Evolutionary conservation across 2,113 vertebrate genomes (phyloP).

Genomic region (Ictidomys tridecemlineatus): DNA sequence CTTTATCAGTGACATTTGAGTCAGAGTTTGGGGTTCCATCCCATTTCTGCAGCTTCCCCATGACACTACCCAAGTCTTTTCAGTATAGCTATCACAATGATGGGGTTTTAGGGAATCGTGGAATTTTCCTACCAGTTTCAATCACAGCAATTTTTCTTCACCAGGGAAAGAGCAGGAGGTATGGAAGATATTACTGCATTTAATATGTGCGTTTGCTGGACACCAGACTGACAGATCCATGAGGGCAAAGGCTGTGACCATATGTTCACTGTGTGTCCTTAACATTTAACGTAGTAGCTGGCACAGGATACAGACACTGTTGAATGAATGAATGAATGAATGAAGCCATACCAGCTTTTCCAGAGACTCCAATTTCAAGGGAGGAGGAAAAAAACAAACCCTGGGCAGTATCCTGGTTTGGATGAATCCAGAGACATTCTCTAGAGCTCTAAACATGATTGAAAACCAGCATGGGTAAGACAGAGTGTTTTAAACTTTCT

Average conservation of each 20-base stretch:
- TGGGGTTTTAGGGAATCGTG: neutral
- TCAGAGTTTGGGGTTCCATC: neutral
- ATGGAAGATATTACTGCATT: neutral
- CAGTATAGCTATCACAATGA: neutral
- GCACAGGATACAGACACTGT: neutral
- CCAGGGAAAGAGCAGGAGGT: neutral
- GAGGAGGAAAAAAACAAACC: neutral
- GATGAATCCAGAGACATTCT: neutral
- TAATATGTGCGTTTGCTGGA: neutral
- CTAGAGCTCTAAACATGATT: neutral
- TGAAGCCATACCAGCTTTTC: neutral
- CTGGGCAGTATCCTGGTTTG: neutral
- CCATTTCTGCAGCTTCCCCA: neutral
- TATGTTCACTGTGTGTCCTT: neutral
- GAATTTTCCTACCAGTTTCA: neutral
- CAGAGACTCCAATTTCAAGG: neutral
- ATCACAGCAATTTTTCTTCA: neutral
- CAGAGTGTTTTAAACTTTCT: constrained; percentile 5
- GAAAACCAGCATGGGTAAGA: neutral
- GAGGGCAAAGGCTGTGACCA: neutral
- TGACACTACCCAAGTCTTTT: neutral
- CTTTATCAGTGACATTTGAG: neutral
- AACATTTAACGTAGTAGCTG: neutral
- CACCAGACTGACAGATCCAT: neutral
- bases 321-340: neutral